Base-by-base conservation (phyloP, 2,888 invertebrate species). In the Brachynemurus nebulosus region DNA sequence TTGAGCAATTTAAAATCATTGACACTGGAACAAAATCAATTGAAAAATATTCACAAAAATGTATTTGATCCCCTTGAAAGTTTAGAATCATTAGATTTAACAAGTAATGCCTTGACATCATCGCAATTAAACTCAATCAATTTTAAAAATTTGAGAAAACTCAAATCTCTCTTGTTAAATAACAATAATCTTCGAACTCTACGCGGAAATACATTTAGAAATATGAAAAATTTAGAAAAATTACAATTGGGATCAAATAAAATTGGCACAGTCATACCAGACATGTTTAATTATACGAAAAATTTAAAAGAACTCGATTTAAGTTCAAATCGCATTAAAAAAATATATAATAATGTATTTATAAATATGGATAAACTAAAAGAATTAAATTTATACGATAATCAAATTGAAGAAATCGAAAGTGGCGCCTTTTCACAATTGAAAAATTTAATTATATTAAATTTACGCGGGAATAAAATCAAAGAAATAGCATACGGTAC, bases 381-480 rank as follows among this genome's bases (percentile, higher is more conserved):
- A 18, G 46, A 45, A 45, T 44, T 55, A 6, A 53, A 54, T 46
- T 23, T 55, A 17, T 51, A 52, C 9, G 42, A 46, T 17, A 55
- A 55, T 42, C 18, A 18, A 6, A 38, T 55, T 17, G 37, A 27
- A 11, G 30, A 42, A 4, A 40, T 55, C 12, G 45, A 49, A 7
- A 46, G 35, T 37, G 45, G 52, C 14, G 30, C 53, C 16, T 54
- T 56, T 47, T 47, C 51, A 35, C 44, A 48, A 16, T 16, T 40
- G 20, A 51, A 49, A 4, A 34, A 40, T 4, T 36, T 56, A 4
- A 40, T 49, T 35, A 44, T 43, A 18, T 39, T 56, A 18, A 55
- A 55, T 42, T 44, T 56, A 18, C 54, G 54, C 11, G 45, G 48
- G 18, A 56, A 56, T 45, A 35, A 46, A 37, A 35, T 56, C 9